These are phyloP conservation scores for Struthio camelus DNA, from an alignment of 2,113 vertebrate genomes.

Conservation along the genomic window DNA sequence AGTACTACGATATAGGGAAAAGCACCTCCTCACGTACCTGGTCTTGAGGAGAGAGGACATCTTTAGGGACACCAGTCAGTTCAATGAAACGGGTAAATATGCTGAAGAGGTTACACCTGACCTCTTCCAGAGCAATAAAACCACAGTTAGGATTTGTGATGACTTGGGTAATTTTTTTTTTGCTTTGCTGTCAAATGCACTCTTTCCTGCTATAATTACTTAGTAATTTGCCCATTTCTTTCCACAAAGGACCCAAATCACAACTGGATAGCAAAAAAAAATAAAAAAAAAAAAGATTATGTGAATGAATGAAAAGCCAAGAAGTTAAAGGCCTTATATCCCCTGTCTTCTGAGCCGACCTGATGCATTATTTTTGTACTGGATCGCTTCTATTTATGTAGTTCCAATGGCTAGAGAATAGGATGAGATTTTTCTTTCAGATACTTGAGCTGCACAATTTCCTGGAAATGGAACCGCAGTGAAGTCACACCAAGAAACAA, in stretches of 20 bases:
- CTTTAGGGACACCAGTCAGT: background rate
- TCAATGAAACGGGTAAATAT: background rate
- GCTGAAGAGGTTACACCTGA: background rate
- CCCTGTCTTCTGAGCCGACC: background rate
- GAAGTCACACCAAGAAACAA: background rate
- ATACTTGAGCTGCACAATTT: background rate
- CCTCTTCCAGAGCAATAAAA: background rate
- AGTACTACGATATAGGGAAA: background rate
- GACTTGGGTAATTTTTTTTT: background rate
- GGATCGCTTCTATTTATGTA: background rate
- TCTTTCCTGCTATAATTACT: background rate
- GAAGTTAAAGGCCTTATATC: background rate
- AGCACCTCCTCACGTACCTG: background rate
- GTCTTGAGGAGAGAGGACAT: background rate
- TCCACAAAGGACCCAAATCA: background rate
- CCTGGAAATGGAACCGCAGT: background rate
- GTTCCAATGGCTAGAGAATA: background rate
- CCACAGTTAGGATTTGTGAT: background rate
- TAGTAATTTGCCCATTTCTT: background rate
- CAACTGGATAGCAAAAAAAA: background rate
- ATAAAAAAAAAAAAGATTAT: background rate
- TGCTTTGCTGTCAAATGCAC: background rate
- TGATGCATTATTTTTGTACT: background rate
- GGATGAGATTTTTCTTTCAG: background rate
- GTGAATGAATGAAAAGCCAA: background rate